Evolutionary conservation across 1,140 invertebrate species (phyloP).

Genomic region (Solenopsis fugax): DNA sequence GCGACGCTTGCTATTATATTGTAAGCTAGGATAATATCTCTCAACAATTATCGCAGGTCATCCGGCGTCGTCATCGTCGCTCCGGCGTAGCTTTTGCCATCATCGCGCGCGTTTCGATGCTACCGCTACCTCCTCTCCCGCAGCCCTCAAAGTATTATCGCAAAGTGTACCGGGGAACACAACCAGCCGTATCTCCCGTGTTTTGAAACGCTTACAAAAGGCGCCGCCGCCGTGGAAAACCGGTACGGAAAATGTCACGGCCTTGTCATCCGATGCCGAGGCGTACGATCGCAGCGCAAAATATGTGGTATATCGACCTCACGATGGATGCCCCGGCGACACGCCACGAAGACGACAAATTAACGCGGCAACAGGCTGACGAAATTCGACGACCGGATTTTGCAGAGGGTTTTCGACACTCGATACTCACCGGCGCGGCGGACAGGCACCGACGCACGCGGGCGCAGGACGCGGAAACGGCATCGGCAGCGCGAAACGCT

Average conservation of each 20-base stretch:
- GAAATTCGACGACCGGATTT: background rate
- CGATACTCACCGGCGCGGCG: background rate
- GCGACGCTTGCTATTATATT: background rate
- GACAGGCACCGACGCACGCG: too few relatives aligned
- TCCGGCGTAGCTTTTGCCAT: background rate
- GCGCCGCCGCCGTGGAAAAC: conserved; percentile 74
- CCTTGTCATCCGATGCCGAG: conserved; percentile 66
- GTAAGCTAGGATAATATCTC: too few relatives aligned
- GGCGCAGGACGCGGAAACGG: conserved; percentile 24
- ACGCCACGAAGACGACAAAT: background rate
- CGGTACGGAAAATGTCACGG: conserved; percentile 80
- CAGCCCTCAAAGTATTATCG: background rate
- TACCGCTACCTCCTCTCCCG: background rate
- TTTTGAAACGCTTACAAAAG: conserved; percentile 73
- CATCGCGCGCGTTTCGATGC: conserved; percentile 11
- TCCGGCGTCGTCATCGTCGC: background rate
- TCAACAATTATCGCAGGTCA: background rate
- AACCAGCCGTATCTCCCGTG: conserved; percentile 68
- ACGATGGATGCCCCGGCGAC: background rate
- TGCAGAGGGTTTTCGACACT: background rate
- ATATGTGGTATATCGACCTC: conserved; percentile 14
- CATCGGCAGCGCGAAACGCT: conserved; percentile 40
- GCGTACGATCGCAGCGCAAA: conserved; percentile 1
- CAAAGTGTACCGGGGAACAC: conserved; percentile 46
- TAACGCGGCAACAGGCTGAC: background rate